Percentiles rank a stretch among this genome's conserved stretches.
These are phyloP conservation scores for Watsonalla binaria DNA, from an alignment of 2,888 invertebrate species.

Conservation along the genomic window DNA sequence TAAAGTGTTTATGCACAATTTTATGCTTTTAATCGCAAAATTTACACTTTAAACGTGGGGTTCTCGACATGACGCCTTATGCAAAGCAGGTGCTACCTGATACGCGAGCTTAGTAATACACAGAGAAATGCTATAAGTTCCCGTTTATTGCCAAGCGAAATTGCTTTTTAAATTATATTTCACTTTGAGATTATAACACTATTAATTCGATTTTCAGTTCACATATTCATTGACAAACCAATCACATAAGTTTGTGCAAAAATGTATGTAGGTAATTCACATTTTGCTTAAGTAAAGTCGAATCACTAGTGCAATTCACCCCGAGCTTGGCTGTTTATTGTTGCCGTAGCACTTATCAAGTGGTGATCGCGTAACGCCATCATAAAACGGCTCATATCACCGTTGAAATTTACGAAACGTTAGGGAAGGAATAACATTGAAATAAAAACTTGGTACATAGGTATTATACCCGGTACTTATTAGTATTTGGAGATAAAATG, in stretches of 20 bases:
- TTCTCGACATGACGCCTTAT: constrained; percentile 74
- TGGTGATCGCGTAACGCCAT: constrained; percentile 59
- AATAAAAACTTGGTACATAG: constrained; percentile 60
- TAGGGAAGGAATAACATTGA: constrained; percentile 52
- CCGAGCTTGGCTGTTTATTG: constrained; percentile 31
- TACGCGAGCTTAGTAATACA: constrained; percentile 50
- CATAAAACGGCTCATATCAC: constrained; percentile 65
- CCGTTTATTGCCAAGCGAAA: constrained; percentile 3
- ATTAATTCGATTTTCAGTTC: constrained; percentile 22
- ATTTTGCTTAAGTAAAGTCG: constrained; percentile 33
- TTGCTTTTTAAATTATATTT: not conserved
- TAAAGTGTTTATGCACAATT: constrained; percentile 59
- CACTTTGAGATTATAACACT: not conserved
- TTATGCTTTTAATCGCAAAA: constrained; percentile 72
- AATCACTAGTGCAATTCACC: constrained; percentile 30
- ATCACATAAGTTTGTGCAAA: constrained; percentile 19
- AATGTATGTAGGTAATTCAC: constrained; percentile 34
- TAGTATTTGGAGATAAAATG: constrained; percentile 78
- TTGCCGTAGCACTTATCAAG: constrained; percentile 40
- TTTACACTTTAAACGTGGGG: constrained; percentile 70
- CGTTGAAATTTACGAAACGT: constrained; percentile 48
- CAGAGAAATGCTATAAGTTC: constrained; percentile 42
- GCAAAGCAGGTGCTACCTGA: constrained; percentile 78
- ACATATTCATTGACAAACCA: constrained; percentile 11
- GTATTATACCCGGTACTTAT: constrained; percentile 65